phyloP scores from a whole-genome alignment of 2,113 vertebrate species.

The Polyodon spathula region DNA sequence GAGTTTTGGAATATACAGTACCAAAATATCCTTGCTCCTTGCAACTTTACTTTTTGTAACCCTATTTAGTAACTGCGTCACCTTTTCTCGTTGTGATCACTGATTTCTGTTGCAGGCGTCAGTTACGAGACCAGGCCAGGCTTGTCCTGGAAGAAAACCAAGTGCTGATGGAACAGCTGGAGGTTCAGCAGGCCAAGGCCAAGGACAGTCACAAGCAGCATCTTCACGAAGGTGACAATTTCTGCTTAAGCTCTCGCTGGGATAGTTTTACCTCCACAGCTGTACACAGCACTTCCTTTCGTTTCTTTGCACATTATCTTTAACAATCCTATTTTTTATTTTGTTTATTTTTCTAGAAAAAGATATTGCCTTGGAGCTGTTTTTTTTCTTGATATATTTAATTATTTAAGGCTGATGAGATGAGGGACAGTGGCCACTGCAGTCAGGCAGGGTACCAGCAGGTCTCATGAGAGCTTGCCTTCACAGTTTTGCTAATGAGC shows the following conservation, averaged over 20 bases:
- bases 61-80: too few species aligned
- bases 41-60: too few species aligned
- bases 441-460: too few species aligned
- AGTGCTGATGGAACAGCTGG: conserved; percentile 68
- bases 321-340: too few species aligned
- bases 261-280: not conserved
- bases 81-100: too few species aligned
- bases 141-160: conserved; percentile 83
- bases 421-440: not conserved
- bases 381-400: not conserved
- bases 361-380: not conserved
- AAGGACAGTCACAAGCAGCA: conserved; percentile 53
- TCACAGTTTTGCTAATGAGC: too few species aligned
- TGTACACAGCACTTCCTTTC: not conserved
- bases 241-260: not conserved
- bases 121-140: conserved; percentile 70
- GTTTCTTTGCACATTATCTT: not conserved
- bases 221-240: conserved; percentile 64
- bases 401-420: not conserved
- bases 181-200: conserved; percentile 66
- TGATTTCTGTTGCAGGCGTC: conserved; percentile 48
- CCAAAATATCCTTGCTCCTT: too few species aligned
- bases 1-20: too few species aligned
- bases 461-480: too few species aligned
- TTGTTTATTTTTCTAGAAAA: too few species aligned